phyloP scores from a whole-genome alignment of 1,140 invertebrate genomes.

The Adelges cooleyi region DNA sequence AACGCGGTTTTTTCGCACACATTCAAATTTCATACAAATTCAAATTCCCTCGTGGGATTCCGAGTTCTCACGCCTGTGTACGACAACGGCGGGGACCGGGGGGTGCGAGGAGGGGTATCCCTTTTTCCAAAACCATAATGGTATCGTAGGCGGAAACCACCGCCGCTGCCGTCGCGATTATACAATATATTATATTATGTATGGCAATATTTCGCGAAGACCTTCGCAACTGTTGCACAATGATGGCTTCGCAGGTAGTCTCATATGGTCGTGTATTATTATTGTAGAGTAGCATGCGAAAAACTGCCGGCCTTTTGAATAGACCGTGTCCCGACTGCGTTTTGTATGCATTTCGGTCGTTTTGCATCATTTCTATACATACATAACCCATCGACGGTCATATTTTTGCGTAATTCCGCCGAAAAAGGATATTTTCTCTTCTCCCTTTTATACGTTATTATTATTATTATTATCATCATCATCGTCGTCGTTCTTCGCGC shows the following conservation, averaged over 20 bases:
- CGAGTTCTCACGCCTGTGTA: slow-evolving; percentile 1
- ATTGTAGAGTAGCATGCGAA: background rate
- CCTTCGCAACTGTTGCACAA: slow-evolving; percentile 25
- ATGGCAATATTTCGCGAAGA: background rate
- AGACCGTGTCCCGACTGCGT: background rate
- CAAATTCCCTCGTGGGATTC: background rate
- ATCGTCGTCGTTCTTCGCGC: background rate
- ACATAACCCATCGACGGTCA: background rate
- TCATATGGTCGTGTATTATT: too few species aligned
- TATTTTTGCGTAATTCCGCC: slow-evolving; percentile 23
- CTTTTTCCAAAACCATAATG: background rate
- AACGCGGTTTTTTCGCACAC: too few species aligned
- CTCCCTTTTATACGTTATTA: background rate
- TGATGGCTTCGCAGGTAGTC: slow-evolving; percentile 17
- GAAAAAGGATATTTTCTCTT: background rate
- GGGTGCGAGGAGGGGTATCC: too few species aligned
- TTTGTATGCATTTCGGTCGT: background rate
- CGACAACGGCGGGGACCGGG: background rate
- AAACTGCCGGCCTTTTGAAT: background rate
- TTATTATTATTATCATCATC: background rate
- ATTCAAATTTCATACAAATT: too few species aligned
- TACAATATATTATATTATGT: slow-evolving; percentile 13
- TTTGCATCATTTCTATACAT: background rate
- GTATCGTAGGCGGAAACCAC: slow-evolving; percentile 12
- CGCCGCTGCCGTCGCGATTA: too few species aligned